Conservation (phyloP, 2,113 vertebrate species). For the Bettongia penicillata region DNA sequence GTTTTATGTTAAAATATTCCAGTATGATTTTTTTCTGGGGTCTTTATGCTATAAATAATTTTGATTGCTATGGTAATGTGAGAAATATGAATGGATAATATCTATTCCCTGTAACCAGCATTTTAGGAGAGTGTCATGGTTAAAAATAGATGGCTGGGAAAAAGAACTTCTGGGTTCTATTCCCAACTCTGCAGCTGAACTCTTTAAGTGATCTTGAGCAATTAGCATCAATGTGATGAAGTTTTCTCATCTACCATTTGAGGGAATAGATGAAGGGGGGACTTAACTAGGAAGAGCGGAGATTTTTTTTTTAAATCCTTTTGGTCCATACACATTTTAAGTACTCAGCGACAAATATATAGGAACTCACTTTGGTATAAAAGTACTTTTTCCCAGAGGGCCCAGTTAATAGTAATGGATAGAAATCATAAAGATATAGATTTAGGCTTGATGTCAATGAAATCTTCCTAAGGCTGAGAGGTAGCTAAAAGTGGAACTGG, state of each 20-base stretch:
- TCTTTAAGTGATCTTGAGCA: constrained; percentile 40
- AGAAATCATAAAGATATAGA: not conserved
- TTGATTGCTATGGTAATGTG: constrained; percentile 39
- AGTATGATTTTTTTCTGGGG: constrained; percentile 36
- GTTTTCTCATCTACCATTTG: not conserved
- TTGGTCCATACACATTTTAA: not conserved
- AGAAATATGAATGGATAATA: constrained; percentile 42
- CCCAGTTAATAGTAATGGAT: not conserved
- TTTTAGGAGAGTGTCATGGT: constrained; percentile 39
- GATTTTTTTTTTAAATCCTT: not conserved
- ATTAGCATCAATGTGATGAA: constrained; percentile 13
- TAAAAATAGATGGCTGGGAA: constrained; percentile 22
- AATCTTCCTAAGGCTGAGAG: not conserved
- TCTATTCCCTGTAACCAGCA: constrained; percentile 5
- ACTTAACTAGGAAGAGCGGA: constrained; percentile 3
- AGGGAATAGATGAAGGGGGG: constrained; percentile 31
- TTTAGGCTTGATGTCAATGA: not conserved
- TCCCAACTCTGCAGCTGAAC: constrained; percentile 43
- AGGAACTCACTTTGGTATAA: not conserved
- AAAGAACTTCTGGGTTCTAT: constrained; percentile 14
- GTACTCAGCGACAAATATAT: not conserved
- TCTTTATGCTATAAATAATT: constrained; percentile 43
- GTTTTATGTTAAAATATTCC: constrained; percentile 49
- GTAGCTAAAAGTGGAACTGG: not conserved
- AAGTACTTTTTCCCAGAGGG: not conserved